Evolutionary conservation across 2,888 invertebrate genomes (phyloP), one percentile per base, ranked within the genome.

Genomic region (Galeopsomyia nigrocyanea): DNA sequence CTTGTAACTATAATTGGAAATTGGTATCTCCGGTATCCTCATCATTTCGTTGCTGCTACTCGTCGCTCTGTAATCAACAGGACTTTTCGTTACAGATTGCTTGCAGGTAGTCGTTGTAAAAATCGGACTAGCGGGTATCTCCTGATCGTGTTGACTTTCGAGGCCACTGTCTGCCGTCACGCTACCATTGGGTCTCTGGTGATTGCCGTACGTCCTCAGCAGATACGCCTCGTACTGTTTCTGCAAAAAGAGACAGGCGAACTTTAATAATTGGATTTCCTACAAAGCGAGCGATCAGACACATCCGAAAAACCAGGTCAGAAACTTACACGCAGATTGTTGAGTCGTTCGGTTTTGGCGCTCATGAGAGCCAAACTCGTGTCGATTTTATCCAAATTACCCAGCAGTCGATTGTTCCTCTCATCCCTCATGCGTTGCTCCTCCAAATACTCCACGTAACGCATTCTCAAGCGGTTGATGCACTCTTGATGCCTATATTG

Each of bases 261-360:
- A n/a, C 26, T 26, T 26, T 2, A 26, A 26, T 26, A 3, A 5
- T 2, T 5, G 26, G 26, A 5, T 26, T 5, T 2, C 26, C 26
- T 2, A 26, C 26, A 5, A 5, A 5, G 26, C 26, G 26, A 26
- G 2, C 26, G 26, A 26, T 3, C 3, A 26, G 26, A 2, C 26
- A 26, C 7, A 7, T 31, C 3, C 7, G 31, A 31, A 31, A 31
- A 31, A 31, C 49, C 39, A n/a, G 21, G 31, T 21, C n/a, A 56
- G 16, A 31, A 57, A 79, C 84, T 82, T 77, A 89, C 89, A 83
- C 88, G 88, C 81, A 91, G 86, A 81, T 87, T 84, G 82, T 89
- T 89, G 39, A 91, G 88, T 71, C 90, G 86, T 78, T 91, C 89
- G 31, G 90, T 91, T 85, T 90, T 90, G 1, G 90, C 89, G 22